These are phyloP conservation scores for Channallabes apus DNA, from an alignment of 2,797 vertebrate genomes.

Conservation along the genomic window DNA sequence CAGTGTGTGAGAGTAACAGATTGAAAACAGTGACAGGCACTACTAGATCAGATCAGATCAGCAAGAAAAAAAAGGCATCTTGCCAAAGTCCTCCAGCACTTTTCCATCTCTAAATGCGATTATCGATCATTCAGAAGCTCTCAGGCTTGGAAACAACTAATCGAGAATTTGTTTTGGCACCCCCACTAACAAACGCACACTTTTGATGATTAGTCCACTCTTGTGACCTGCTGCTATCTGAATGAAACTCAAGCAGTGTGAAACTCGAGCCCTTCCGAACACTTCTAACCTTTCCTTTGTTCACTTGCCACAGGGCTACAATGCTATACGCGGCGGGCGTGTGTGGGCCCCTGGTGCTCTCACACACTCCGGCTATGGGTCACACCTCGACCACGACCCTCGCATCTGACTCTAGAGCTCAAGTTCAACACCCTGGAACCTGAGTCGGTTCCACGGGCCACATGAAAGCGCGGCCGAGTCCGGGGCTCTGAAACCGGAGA, in stretches of 20 bases:
- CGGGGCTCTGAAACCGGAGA: constrained; percentile 46
- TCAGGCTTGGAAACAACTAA: constrained; percentile 31
- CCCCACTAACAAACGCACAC: background rate
- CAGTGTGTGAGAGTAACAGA: constrained; percentile 3
- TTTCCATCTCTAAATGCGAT: constrained; percentile 47
- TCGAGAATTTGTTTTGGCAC: background rate
- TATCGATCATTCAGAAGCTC: constrained; percentile 54
- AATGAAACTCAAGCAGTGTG: constrained; percentile 46
- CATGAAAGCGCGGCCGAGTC: constrained; percentile 54
- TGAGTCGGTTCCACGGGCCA: constrained; percentile 35
- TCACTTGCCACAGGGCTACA: constrained; percentile 52
- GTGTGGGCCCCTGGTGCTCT: constrained; percentile 36
- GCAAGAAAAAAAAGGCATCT: constrained; percentile 4
- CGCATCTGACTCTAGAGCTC: constrained; percentile 44
- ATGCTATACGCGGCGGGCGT: constrained; percentile 48
- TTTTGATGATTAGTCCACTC: constrained; percentile 36
- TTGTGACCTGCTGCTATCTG: constrained; percentile 38
- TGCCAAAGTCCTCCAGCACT: constrained; percentile 47
- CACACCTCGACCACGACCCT: constrained; percentile 41
- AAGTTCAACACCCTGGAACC: constrained; percentile 50
- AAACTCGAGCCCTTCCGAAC: constrained; percentile 41
- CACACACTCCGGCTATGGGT: constrained; percentile 30
- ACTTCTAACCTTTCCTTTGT: constrained; percentile 52
- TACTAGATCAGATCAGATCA: constrained; percentile 3
- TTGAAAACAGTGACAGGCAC: constrained; percentile 32